A percentile compares a stretch with the other conserved stretches of the same genome.
Conservation (phyloP, 2,797 vertebrate genomes). For the Liparis tanakae region DNA sequence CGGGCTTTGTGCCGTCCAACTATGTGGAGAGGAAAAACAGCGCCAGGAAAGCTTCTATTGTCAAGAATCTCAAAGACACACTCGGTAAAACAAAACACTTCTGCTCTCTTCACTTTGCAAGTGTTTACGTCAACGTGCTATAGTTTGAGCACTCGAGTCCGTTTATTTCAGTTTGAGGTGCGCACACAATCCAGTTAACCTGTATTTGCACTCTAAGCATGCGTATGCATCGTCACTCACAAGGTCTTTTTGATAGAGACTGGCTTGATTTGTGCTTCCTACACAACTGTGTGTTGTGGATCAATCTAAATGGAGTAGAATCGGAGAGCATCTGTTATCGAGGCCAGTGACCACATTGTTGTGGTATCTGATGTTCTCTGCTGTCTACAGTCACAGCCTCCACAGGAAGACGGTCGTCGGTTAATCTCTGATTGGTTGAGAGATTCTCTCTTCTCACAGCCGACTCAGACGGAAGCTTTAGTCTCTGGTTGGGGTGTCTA, state of each 20-base stretch:
- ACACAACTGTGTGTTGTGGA: background rate
- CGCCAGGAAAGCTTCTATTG: constrained; percentile 92
- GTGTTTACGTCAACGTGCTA: constrained; percentile 16
- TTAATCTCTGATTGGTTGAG: constrained; percentile 43
- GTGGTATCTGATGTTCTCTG: background rate
- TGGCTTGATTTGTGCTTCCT: constrained; percentile 5
- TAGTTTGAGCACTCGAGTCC: constrained; percentile 6
- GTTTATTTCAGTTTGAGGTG: constrained; percentile 28
- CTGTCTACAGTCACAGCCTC: background rate
- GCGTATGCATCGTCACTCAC: constrained; percentile 5
- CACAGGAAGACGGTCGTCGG: constrained; percentile 45
- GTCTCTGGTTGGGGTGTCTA: background rate
- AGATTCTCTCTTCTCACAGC: constrained; percentile 11
- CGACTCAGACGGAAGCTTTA: constrained; percentile 4
- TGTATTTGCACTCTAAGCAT: constrained; percentile 36
- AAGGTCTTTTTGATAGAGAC: background rate
- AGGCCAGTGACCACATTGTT: constrained; percentile 53
- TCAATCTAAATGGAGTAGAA: background rate
- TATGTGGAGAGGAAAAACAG: constrained; percentile 95
- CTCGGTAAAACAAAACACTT: constrained; percentile 81
- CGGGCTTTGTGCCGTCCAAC: constrained; percentile 93
- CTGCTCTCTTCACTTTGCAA: constrained; percentile 15
- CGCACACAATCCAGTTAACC: constrained; percentile 6
- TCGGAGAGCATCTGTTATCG: constrained; percentile 16
- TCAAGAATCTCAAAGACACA: constrained; percentile 94